phyloP scores from a whole-genome alignment of 2,113 vertebrate genomes.

The Scortum barcoo region DNA sequence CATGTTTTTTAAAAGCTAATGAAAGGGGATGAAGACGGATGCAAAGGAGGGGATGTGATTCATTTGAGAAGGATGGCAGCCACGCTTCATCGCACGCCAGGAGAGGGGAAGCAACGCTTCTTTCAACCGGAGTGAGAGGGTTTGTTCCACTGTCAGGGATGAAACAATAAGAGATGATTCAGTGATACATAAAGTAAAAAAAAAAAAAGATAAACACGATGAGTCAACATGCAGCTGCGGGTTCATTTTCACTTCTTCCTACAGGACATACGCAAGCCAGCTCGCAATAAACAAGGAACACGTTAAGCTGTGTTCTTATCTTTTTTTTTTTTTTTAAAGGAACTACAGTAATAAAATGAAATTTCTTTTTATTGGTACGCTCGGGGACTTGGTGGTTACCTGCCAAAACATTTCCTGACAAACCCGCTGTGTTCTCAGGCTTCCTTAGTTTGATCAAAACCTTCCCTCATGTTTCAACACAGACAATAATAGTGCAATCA shows the following conservation, averaged over 20 bases:
- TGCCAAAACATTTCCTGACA: background rate
- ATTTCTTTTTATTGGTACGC: background rate
- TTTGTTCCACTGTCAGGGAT: background rate
- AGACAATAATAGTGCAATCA: background rate
- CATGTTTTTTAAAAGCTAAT: background rate
- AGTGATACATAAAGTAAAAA: background rate
- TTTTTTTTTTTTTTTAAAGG: background rate
- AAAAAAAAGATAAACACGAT: background rate
- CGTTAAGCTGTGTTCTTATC: background rate
- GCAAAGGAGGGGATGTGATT: conserved; percentile 1
- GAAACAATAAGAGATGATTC: background rate
- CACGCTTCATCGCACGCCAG: background rate
- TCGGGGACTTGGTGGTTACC: background rate
- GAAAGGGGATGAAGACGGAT: background rate
- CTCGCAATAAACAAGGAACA: background rate
- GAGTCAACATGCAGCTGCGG: conserved; percentile 42
- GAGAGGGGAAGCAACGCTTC: conserved; percentile 16
- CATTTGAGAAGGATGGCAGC: background rate
- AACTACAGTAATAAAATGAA: background rate
- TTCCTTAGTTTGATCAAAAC: background rate
- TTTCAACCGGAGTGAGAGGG: background rate
- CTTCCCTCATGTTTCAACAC: background rate
- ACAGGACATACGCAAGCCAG: background rate
- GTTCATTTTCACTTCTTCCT: conserved; percentile 4
- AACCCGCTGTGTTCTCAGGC: background rate